These are phyloP conservation scores for Hirudo medicinalis DNA, from an alignment of 1,140 invertebrate species.

Conservation along the genomic window DNA sequence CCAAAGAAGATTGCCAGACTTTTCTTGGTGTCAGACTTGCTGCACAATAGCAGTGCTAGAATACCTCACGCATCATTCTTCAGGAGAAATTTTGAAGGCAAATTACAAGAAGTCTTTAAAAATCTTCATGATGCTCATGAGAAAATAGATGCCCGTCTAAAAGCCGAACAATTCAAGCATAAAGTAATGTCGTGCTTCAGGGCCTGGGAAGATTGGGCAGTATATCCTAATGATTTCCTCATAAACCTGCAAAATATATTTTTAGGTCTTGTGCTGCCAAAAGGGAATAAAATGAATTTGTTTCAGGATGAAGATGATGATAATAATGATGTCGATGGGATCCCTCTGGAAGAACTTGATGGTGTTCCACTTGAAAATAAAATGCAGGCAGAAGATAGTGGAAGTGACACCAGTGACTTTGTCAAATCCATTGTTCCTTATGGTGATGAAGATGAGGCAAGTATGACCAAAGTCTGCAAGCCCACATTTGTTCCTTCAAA, in stretches of 20 bases:
- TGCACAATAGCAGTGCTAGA: conserved; percentile 92
- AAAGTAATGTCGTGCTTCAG: conserved; percentile 83
- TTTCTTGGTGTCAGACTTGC: conserved; percentile 89
- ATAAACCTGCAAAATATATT: conserved; percentile 81
- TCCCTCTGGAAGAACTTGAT: conserved; percentile 45
- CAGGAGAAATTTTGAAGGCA: conserved; percentile 71
- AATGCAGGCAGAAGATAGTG: conserved; percentile 28
- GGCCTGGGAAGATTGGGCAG: conserved; percentile 94
- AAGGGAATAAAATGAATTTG: conserved; percentile 2
- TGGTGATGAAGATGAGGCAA: conserved; percentile 32
- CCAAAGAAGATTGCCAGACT: conserved; percentile 73
- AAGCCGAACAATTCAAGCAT: conserved; percentile 90
- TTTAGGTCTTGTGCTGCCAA: conserved; percentile 50
- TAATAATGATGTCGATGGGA: conserved; percentile 28
- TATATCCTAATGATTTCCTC: conserved; percentile 88
- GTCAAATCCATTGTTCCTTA: conserved; percentile 24
- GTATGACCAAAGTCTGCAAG: conserved; percentile 14
- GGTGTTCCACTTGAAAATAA: conserved; percentile 65
- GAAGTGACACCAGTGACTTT: conserved; percentile 44
- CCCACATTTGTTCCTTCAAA: conserved; percentile 60
- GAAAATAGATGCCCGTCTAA: conserved; percentile 68
- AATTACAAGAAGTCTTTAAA: conserved; percentile 72
- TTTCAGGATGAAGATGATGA: conserved; percentile 9
- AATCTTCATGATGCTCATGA: conserved; percentile 63
- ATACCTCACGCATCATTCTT: conserved; percentile 93